phyloP scores from a whole-genome alignment of 2,113 vertebrate genomes.

The Strix uralensis region DNA sequence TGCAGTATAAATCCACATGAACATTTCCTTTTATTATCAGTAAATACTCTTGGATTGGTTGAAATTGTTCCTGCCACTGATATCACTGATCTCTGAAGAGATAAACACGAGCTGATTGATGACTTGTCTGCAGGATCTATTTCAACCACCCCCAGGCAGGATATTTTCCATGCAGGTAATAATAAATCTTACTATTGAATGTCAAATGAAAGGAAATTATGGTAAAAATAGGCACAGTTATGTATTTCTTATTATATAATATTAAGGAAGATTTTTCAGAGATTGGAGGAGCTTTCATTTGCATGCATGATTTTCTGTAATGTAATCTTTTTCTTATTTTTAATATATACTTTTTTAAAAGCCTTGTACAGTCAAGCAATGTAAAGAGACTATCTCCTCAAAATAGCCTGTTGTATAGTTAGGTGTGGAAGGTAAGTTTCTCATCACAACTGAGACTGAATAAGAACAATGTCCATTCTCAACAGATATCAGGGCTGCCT shows the following conservation, averaged over 20 bases:
- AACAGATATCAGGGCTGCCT: neutral
- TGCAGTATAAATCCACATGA: conserved; percentile 3
- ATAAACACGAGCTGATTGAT: conserved; percentile 61
- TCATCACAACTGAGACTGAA: neutral
- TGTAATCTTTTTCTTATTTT: neutral
- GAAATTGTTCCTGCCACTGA: conserved; percentile 54
- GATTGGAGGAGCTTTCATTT: neutral
- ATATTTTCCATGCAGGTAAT: conserved; percentile 60
- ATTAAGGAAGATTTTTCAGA: conserved; percentile 26
- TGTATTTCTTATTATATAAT: conserved; percentile 51
- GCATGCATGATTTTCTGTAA: neutral
- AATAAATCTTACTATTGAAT: conserved; percentile 63
- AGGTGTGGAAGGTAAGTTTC: conserved; percentile 9
- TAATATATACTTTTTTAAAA: neutral
- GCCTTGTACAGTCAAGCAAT: neutral
- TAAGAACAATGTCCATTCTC: conserved; percentile 22
- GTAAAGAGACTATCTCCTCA: neutral
- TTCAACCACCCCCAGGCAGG: conserved; percentile 58
- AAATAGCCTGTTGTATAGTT: neutral
- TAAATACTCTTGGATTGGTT: conserved; percentile 46
- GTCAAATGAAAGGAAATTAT: conserved; percentile 54
- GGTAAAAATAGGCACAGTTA: conserved; percentile 54
- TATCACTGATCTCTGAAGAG: conserved; percentile 51
- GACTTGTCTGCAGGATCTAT: conserved; percentile 65
- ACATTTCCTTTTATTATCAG: conserved; percentile 58